These are phyloP conservation scores for Tubulanus polymorphus DNA, from an alignment of 2,888 invertebrate species.

Conservation along the genomic window DNA sequence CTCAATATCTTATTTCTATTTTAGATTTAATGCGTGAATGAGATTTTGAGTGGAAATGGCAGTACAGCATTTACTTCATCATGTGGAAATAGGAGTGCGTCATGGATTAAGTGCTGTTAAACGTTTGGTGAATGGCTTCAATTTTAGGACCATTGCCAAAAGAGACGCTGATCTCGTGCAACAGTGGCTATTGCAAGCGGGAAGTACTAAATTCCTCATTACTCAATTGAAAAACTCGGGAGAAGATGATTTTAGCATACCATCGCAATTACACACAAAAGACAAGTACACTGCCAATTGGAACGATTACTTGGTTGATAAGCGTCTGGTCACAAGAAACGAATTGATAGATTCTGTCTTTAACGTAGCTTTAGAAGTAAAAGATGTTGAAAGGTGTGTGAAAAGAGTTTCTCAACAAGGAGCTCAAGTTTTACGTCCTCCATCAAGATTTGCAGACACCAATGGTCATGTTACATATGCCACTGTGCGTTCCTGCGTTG, in stretches of 20 bases:
- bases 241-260: no score
- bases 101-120: constrained; percentile 32
- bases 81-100: constrained; percentile 45
- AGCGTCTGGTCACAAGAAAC: neutral
- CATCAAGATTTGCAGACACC: constrained; percentile 30
- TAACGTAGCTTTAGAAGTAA: constrained; percentile 53
- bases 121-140: constrained; percentile 34
- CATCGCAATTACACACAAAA: no score
- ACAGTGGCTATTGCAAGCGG: constrained; percentile 40
- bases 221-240: constrained; percentile 29
- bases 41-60: no score
- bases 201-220: constrained; percentile 38
- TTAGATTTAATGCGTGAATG: no score
- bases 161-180: constrained; percentile 18
- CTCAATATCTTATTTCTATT: no score
- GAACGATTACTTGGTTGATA: no score
- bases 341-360: constrained; percentile 47
- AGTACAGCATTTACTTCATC: constrained; percentile 36
- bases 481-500: constrained; percentile 51
- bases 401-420: constrained; percentile 29
- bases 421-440: constrained; percentile 36
- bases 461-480: constrained; percentile 48
- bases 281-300: no score
- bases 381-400: constrained; percentile 33
- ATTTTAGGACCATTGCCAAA: constrained; percentile 30